Evolutionary conservation across 1,140 invertebrate genomes (phyloP).

Genomic region (Philotrypesis tridentata): DNA sequence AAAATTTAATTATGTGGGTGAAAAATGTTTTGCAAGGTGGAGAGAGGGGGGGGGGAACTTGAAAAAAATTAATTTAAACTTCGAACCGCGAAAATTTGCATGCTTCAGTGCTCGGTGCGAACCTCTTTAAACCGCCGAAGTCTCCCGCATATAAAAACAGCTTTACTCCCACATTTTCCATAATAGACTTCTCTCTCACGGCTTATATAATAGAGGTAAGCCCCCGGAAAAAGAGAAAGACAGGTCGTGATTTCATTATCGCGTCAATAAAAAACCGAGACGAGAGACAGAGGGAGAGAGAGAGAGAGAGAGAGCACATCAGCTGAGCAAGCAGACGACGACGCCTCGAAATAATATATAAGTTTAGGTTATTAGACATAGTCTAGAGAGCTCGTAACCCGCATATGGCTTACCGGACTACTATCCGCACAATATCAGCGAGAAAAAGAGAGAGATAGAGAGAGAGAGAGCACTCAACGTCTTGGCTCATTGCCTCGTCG

Average conservation of each 20-base stretch:
- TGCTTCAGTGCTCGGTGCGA: neutral
- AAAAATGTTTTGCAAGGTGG: too few relatives aligned
- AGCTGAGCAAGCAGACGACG: neutral
- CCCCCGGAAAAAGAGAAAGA: slow-evolving; percentile 2
- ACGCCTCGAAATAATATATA: slow-evolving; percentile 32
- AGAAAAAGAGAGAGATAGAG: slow-evolving; percentile 6
- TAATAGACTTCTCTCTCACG: slow-evolving; percentile 31
- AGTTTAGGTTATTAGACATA: slow-evolving; percentile 38
- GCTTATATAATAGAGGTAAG: slow-evolving; percentile 25
- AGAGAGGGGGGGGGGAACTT: neutral
- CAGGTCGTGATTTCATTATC: slow-evolving; percentile 40
- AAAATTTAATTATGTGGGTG: too few relatives aligned
- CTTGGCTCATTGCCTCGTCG: slow-evolving; percentile 57
- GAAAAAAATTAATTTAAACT: slow-evolving; percentile 5
- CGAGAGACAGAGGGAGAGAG: neutral
- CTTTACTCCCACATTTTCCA: slow-evolving; percentile 34
- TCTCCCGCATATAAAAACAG: slow-evolving; percentile 19
- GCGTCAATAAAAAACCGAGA: slow-evolving; percentile 27
- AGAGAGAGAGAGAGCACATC: neutral
- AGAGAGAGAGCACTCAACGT: slow-evolving; percentile 32
- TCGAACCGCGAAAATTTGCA: neutral
- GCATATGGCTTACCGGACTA: slow-evolving; percentile 32
- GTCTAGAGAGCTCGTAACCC: slow-evolving; percentile 31
- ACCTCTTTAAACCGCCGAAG: slow-evolving; percentile 9
- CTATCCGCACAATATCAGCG: neutral